Conservation (phyloP, 2,113 vertebrate species). For the Scopus umbretta region DNA sequence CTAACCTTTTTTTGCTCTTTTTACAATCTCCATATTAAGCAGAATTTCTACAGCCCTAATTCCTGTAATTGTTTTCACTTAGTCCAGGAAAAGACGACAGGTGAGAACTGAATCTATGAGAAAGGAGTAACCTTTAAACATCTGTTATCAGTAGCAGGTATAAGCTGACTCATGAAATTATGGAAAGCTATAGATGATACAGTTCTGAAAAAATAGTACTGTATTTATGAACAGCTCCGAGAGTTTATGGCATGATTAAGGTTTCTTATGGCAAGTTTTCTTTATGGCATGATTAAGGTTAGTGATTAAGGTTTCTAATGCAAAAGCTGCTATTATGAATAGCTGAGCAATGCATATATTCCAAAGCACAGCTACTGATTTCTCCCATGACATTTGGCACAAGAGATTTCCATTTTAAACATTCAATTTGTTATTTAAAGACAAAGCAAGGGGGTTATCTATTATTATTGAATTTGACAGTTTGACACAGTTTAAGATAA, state of each 20-base stretch:
- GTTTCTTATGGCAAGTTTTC: too few species aligned
- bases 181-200: not conserved
- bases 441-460: not conserved
- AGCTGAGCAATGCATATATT: not conserved
- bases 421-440: not conserved
- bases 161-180: not conserved
- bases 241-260: not conserved
- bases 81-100: not conserved
- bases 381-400: not conserved
- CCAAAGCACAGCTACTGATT: not conserved
- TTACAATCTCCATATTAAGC: not conserved
- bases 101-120: not conserved
- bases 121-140: not conserved
- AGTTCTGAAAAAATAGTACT: not conserved
- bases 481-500: not conserved
- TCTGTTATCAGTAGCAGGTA: not conserved
- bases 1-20: not conserved
- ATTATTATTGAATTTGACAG: not conserved
- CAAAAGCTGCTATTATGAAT: not conserved
- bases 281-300: too few species aligned
- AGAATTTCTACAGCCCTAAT: not conserved
- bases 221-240: not conserved
- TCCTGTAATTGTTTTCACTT: not conserved
- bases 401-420: not conserved
- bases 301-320: not conserved